phyloP scores from a whole-genome alignment of 1,140 invertebrate species.

The Drosophila grimshawi region DNA sequence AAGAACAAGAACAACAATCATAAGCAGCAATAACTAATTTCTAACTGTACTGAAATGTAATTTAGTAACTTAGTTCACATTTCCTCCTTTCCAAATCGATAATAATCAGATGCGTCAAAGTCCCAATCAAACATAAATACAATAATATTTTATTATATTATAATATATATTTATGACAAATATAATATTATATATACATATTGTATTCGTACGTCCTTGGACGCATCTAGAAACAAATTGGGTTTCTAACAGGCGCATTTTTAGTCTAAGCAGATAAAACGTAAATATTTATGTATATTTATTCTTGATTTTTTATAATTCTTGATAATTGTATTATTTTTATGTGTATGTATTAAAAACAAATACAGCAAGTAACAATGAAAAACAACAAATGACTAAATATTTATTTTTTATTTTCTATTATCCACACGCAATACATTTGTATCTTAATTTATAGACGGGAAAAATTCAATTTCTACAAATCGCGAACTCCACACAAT shows the following conservation, averaged over 20 bases:
- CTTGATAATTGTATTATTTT: constrained; percentile 48
- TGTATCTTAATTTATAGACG: not conserved
- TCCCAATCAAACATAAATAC: not conserved
- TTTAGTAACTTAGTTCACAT: constrained; percentile 53
- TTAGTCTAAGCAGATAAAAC: constrained; percentile 34
- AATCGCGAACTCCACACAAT: constrained; percentile 55
- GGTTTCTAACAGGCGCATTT: constrained; percentile 36
- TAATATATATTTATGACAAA: not conserved
- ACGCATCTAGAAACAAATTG: constrained; percentile 20
- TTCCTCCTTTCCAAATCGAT: constrained; percentile 16
- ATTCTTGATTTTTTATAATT: constrained; percentile 51
- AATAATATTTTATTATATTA: too few relatives aligned
- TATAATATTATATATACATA: constrained; percentile 7
- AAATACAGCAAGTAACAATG: constrained; percentile 47
- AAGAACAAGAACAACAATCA: constrained; percentile 14
- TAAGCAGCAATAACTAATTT: constrained; percentile 71
- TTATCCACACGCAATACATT: not conserved
- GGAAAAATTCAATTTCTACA: constrained; percentile 48
- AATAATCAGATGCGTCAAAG: constrained; percentile 15
- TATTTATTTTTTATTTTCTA: not conserved
- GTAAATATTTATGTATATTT: constrained; percentile 54
- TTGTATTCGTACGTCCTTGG: not conserved
- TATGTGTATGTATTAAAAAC: constrained; percentile 47
- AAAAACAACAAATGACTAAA: constrained; percentile 1
- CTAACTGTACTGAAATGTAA: constrained; percentile 58